phyloP scores from a whole-genome alignment of 1,140 invertebrate genomes.

The Drosophila chauvacae region DNA sequence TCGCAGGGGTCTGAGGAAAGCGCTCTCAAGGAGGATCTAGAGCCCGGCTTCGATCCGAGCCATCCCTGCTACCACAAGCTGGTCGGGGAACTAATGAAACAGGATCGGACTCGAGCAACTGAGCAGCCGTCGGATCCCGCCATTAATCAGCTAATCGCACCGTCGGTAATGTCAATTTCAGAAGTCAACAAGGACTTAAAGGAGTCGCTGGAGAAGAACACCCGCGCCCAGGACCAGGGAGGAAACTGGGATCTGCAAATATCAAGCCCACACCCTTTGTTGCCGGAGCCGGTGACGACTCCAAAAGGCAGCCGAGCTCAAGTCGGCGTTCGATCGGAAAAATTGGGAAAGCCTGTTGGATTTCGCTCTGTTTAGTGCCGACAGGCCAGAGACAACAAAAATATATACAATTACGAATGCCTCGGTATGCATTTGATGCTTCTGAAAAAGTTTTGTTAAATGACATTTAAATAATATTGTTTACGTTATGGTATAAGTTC shows the following conservation, averaged over 20 bases:
- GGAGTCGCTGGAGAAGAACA: neutral
- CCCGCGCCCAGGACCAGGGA: neutral
- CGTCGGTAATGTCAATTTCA: neutral
- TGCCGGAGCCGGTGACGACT: too few species aligned
- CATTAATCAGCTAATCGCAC: neutral
- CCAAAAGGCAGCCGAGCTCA: neutral
- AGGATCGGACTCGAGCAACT: neutral
- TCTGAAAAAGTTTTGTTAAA: neutral
- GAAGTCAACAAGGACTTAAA: neutral
- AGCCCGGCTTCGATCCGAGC: conserved; percentile 13
- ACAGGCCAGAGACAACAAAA: too few species aligned
- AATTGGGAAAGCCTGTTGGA: neutral
- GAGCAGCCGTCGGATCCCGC: neutral
- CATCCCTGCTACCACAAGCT: conserved; percentile 18
- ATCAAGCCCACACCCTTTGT: too few species aligned
- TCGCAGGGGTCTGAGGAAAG: conserved; percentile 8
- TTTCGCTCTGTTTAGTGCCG: neutral
- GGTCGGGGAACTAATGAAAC: neutral
- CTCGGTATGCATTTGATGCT: neutral
- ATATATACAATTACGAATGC: neutral
- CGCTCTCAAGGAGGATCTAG: conserved; percentile 7
- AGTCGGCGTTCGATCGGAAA: neutral
- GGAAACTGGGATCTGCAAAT: neutral
- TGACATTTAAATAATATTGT: neutral
- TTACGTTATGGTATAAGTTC: neutral